These are phyloP conservation scores for Caenorhabditis sulstoni DNA, from an alignment of 2,888 invertebrate genomes.

Conservation along the genomic window DNA sequence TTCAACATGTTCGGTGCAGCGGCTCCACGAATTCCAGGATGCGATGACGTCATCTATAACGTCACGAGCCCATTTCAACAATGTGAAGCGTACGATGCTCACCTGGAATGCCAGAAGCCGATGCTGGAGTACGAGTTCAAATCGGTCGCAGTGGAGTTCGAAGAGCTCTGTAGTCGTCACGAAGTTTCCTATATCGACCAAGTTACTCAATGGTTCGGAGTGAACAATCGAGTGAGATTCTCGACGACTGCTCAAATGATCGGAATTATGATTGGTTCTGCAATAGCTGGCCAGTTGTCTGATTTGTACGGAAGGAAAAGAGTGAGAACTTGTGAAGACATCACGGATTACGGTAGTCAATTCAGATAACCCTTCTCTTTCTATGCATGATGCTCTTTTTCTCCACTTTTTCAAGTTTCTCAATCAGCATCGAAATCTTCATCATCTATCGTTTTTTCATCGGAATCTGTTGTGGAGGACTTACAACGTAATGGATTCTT, in stretches of 20 bases:
- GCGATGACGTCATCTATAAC: conserved; percentile 63
- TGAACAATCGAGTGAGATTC: conserved; percentile 63
- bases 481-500: conserved; percentile 56
- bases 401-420: conserved; percentile 61
- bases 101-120: conserved; percentile 61
- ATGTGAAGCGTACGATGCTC: conserved; percentile 56
- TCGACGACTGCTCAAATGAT: conserved; percentile 70
- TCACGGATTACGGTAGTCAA: no score
- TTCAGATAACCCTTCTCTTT: conserved; percentile 59
- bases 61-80: conserved; percentile 55
- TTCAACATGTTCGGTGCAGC: conserved; percentile 72
- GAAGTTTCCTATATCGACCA: conserved; percentile 37
- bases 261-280: conserved; percentile 67
- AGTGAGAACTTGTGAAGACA: conserved; percentile 26
- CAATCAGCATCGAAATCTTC: conserved; percentile 61
- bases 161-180: conserved; percentile 57
- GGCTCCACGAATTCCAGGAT: conserved; percentile 61
- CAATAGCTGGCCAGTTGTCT: conserved; percentile 65
- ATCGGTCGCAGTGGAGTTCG: conserved; percentile 66
- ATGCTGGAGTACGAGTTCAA: conserved; percentile 64
- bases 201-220: conserved; percentile 57
- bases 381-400: conserved; percentile 62
- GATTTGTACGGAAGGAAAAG: conserved; percentile 68
- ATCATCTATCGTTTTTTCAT: conserved; percentile 68
- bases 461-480: conserved; percentile 66